phyloP scores from a whole-genome alignment of 2,888 invertebrate genomes.

The Drosophila buzzatii region DNA sequence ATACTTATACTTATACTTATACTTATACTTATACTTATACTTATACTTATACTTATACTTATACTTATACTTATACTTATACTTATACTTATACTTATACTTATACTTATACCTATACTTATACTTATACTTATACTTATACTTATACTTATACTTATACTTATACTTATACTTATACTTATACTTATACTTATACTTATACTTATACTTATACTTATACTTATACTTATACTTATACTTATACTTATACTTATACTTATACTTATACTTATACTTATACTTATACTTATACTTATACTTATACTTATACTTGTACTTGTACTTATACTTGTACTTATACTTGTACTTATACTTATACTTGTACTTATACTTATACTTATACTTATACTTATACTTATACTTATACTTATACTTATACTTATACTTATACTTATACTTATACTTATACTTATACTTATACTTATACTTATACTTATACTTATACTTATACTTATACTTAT shows the following conservation, averaged over 20 bases:
- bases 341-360: constrained; percentile 1
- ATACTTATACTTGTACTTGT: constrained; percentile 1
- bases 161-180: constrained; percentile 3
- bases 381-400: constrained; percentile 2
- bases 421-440: constrained; percentile 4
- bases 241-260: constrained; percentile 3
- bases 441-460: constrained; percentile 3
- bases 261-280: background rate
- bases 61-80: no score
- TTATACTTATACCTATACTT: constrained; percentile 12
- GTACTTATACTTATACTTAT: constrained; percentile 1
- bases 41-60: no score
- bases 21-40: no score
- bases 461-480: background rate
- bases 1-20: no score
- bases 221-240: constrained; percentile 3
- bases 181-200: background rate
- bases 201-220: constrained; percentile 2
- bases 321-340: constrained; percentile 1
- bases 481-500: constrained; percentile 4
- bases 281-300: constrained; percentile 2
- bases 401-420: constrained; percentile 2
- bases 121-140: no score
- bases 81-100: no score
- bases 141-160: constrained; percentile 6